A percentile compares a stretch with the other conserved stretches of the same genome.
Evolutionary conservation across 2,888 invertebrate species (phyloP).

Genomic region (Philereme transversata): DNA sequence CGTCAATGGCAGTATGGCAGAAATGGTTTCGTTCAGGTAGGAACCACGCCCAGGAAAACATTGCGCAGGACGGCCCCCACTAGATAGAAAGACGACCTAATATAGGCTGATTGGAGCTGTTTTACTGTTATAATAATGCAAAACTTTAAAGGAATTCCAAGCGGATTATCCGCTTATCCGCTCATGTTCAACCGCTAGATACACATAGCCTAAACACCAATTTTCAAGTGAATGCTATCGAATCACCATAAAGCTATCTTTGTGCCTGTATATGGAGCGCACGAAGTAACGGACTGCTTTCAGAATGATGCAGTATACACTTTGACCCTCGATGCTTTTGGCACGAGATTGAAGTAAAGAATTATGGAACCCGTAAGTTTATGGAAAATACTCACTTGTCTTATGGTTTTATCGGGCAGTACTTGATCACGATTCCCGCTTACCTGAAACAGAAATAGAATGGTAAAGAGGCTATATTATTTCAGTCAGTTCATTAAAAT

Average conservation of each 20-base stretch:
- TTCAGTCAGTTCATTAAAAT: neutral
- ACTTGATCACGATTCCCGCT: slow-evolving; percentile 27
- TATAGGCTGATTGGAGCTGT: no score
- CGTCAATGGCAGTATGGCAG: neutral
- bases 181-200: slow-evolving; percentile 17
- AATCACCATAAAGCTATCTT: slow-evolving; percentile 81
- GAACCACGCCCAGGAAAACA: no score
- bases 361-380: slow-evolving; percentile 50
- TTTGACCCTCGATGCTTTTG: slow-evolving; percentile 59
- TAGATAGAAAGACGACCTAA: no score
- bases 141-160: neutral
- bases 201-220: slow-evolving; percentile 66
- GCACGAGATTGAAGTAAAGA: slow-evolving; percentile 55
- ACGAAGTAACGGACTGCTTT: slow-evolving; percentile 65
- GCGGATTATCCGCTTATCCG: slow-evolving; percentile 5
- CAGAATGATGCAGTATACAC: slow-evolving; percentile 61
- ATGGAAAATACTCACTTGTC: slow-evolving; percentile 45
- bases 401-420: slow-evolving; percentile 22
- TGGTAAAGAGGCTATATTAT: neutral
- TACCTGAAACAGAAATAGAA: slow-evolving; percentile 29
- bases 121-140: no score
- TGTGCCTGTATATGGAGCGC: slow-evolving; percentile 70
- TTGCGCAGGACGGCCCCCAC: no score
- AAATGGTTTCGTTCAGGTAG: neutral
- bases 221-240: slow-evolving; percentile 78